These are phyloP conservation scores for Cantharis flavilabris DNA, from an alignment of 2,888 invertebrate species.

Conservation along the genomic window DNA sequence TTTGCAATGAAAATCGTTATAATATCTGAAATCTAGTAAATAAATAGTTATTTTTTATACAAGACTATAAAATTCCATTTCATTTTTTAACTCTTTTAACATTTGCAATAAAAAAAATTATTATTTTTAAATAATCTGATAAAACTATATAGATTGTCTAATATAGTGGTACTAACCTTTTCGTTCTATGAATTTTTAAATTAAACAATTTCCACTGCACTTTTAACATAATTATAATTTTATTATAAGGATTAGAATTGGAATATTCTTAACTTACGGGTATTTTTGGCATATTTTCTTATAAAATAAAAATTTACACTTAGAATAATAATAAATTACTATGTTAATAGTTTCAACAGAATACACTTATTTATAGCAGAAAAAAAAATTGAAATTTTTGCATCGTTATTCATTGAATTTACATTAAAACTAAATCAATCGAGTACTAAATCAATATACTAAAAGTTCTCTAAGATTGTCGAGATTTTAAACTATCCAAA, in stretches of 20 bases:
- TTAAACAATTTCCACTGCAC: background rate
- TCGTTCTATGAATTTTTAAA: background rate
- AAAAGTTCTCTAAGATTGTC: background rate
- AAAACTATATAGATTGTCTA: too few species aligned
- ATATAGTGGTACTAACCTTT: background rate
- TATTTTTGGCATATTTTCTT: background rate
- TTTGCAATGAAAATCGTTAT: background rate
- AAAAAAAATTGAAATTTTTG: background rate
- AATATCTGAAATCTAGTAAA: background rate
- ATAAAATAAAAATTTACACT: background rate
- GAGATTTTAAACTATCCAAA: background rate
- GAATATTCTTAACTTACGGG: background rate
- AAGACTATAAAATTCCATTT: too few species aligned
- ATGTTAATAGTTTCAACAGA: background rate
- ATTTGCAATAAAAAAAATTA: too few species aligned
- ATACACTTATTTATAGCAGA: background rate
- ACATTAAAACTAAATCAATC: too few species aligned
- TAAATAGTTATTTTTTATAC: too few species aligned
- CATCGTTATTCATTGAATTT: background rate
- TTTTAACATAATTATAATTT: background rate
- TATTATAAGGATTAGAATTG: background rate
- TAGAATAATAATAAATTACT: background rate
- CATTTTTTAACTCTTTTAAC: too few species aligned
- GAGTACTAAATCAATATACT: background rate
- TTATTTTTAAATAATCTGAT: too few species aligned